Evolutionary conservation across 2,888 invertebrate genomes (phyloP), one percentile per base, ranked within the genome.

Genomic region (Lasius fuliginosus): DNA sequence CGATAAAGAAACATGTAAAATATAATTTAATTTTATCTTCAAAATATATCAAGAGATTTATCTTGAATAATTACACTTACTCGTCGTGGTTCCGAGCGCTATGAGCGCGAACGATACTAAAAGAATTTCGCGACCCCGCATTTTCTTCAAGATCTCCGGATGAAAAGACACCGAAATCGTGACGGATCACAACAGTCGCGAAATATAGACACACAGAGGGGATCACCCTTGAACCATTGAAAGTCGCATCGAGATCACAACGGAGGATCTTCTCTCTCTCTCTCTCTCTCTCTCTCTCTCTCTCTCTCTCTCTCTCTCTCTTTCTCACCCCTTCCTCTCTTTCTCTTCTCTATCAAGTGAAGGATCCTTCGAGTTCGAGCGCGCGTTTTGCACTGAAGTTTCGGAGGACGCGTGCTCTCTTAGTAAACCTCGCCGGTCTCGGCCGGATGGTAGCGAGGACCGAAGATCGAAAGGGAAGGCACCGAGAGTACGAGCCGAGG

Each of bases 381-480:
- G 94, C 93, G 91, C 94, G 93, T 92, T 91, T 92, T 92, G 91
- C 90, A 94, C 94, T 94, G 94, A 93, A 93, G 93, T 94, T 91
- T 92, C 88, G 87, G 90, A 91, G 91, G 92, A 92, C 92, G 89
- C 89, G 92, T 93, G 92, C 91, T 92, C 91, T 92, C 93, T 93
- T 93, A 93, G 93, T 92, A 92, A 93, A 93, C 90, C 93, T 91
- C 91, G 89, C 89, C 89, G 90, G 15, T 87, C 88, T 86, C 84
- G 42, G 69, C 85, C 90, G 76, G 87, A 85, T 87, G 86, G 84
- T 75, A 84, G 84, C 68, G 83, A 65, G 86, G 82, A 82, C 76
- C 86, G 76, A 84, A 65, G 81, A 58, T 60, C 82, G 85, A 85
- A 85, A 87, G 90, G 87, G 89, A 90, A 84, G 77, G 71, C 62